Percentiles rank a stretch among this genome's conserved stretches.
These are phyloP conservation scores for Coilia nasus DNA, from an alignment of 2,797 vertebrate genomes.

Conservation along the genomic window DNA sequence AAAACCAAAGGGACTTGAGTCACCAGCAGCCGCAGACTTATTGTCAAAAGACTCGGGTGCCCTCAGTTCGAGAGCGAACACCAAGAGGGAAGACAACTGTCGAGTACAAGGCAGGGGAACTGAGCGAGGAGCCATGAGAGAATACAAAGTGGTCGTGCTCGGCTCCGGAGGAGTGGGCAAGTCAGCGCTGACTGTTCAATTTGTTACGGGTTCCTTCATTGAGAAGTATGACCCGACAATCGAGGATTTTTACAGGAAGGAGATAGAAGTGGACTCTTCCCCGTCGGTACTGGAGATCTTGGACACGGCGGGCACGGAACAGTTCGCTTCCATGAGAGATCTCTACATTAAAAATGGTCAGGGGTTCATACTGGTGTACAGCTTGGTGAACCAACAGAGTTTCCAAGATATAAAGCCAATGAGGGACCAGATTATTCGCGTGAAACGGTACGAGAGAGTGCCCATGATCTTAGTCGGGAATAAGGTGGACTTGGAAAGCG, in stretches of 20 bases:
- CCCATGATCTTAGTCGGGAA: constrained; percentile 98
- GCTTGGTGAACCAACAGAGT: constrained; percentile 92
- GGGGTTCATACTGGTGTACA: constrained; percentile 91
- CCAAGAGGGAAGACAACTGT: constrained; percentile 64
- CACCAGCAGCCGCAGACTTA: not conserved
- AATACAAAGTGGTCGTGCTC: constrained; percentile 94
- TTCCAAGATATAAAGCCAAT: constrained; percentile 96
- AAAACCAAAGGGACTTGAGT: not conserved
- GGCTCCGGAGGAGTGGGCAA: constrained; percentile 93
- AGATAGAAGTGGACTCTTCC: constrained; percentile 95
- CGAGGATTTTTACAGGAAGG: constrained; percentile 94
- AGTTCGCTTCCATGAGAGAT: constrained; percentile 94
- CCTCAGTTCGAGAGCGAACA: constrained; percentile 41
- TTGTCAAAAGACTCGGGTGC: constrained; percentile 39
- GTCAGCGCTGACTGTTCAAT: constrained; percentile 91
- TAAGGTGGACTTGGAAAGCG: constrained; percentile 94
- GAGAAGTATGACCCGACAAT: constrained; percentile 95
- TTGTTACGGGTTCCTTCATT: constrained; percentile 92
- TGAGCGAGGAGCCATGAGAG: constrained; percentile 76
- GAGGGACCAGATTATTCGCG: constrained; percentile 94
- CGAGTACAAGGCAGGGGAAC: constrained; percentile 50
- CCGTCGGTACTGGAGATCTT: constrained; percentile 93
- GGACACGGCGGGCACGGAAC: constrained; percentile 92
- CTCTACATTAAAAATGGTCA: constrained; percentile 94
- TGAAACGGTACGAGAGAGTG: constrained; percentile 92